Conservation (phyloP, 2,113 vertebrate genomes). For the Lepisosteus osseus region DNA sequence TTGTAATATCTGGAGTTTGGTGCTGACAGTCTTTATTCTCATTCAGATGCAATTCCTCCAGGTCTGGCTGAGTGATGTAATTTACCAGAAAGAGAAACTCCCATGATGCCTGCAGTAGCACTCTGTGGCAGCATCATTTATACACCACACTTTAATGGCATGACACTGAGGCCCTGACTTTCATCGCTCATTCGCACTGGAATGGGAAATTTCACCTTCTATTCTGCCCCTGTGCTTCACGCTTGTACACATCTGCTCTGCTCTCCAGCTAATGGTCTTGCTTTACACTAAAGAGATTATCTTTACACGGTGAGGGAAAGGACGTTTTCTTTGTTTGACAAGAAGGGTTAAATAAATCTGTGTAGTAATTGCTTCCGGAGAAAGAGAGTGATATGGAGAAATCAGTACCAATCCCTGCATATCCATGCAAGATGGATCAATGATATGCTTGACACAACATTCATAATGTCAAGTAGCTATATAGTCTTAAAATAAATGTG, state of each 20-base stretch:
- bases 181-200: conserved; percentile 56
- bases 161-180: conserved; percentile 68
- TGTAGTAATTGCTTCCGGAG: neutral
- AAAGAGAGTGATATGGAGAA: neutral
- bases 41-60: conserved; percentile 70
- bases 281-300: neutral
- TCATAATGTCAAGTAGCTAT: too few relatives aligned
- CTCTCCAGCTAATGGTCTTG: conserved; percentile 37
- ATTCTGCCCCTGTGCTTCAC: conserved; percentile 54
- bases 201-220: conserved; percentile 66
- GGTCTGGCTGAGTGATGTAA: conserved; percentile 77
- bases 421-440: too few relatives aligned
- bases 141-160: conserved; percentile 62
- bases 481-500: too few relatives aligned
- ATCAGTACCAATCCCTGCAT: neutral
- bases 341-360: neutral
- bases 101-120: conserved; percentile 63
- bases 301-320: neutral
- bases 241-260: conserved; percentile 57
- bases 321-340: neutral
- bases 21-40: conserved; percentile 63
- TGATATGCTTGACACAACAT: too few relatives aligned
- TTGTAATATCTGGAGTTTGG: conserved; percentile 50
- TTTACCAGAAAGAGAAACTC: conserved; percentile 74
- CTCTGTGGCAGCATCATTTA: conserved; percentile 76